phyloP scores from a whole-genome alignment of 2,888 invertebrate genomes.

The Agrochola macilenta region DNA sequence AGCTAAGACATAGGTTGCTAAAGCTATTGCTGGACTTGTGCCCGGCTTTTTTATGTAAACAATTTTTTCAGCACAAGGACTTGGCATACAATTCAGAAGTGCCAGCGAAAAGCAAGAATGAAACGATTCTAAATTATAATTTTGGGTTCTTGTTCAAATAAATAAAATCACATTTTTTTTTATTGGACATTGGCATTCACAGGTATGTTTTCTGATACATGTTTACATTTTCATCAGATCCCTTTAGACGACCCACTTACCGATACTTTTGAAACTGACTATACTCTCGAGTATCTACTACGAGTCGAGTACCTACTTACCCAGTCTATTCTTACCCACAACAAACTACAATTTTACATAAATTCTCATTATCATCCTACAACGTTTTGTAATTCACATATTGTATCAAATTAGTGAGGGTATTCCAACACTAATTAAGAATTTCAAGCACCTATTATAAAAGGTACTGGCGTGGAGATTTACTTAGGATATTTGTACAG shows the following conservation, averaged over 20 bases:
- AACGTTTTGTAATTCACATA: constrained; percentile 30
- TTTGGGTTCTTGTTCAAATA: too few relatives aligned
- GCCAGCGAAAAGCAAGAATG: background rate
- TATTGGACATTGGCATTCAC: background rate
- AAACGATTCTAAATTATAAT: too few relatives aligned
- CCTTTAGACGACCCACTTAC: too few relatives aligned
- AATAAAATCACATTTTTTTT: background rate
- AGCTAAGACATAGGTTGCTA: too few relatives aligned
- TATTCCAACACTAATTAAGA: constrained; percentile 43
- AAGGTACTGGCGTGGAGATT: constrained; percentile 40
- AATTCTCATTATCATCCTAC: background rate
- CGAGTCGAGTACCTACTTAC: background rate
- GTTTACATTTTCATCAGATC: background rate
- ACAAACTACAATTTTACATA: constrained; percentile 7
- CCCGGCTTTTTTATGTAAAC: background rate
- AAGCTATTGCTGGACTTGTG: too few relatives aligned
- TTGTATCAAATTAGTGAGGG: constrained; percentile 47
- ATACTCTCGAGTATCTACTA: background rate
- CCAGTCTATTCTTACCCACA: background rate
- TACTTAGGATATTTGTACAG: constrained; percentile 47
- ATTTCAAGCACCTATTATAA: constrained; percentile 46
- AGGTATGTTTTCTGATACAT: background rate
- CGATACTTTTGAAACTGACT: background rate
- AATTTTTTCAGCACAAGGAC: background rate
- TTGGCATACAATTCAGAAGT: background rate